Evolutionary conservation across 2,797 vertebrate species (phyloP).

Genomic region (Centropyge bicolor): DNA sequence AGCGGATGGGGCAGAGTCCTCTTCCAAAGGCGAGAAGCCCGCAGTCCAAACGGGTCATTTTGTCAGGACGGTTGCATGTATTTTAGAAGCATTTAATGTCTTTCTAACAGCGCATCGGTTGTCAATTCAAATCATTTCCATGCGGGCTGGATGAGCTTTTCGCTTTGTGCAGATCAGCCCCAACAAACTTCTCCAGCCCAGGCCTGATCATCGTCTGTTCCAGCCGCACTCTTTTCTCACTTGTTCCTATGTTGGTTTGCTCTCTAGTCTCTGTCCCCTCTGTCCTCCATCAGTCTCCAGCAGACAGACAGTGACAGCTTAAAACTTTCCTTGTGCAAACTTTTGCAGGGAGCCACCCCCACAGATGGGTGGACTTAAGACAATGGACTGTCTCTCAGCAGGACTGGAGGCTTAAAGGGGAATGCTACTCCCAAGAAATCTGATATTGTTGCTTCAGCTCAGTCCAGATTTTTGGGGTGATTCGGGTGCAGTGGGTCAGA

Average conservation of each 20-base stretch:
- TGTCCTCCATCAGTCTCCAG: constrained; percentile 74
- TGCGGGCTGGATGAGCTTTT: constrained; percentile 31
- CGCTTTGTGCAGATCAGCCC: constrained; percentile 35
- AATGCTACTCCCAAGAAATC: constrained; percentile 62
- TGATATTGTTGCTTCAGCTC: constrained; percentile 31
- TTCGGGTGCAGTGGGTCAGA: constrained; percentile 56
- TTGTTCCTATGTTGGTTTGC: constrained; percentile 22
- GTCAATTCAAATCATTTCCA: constrained; percentile 61
- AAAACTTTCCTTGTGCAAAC: constrained; percentile 77
- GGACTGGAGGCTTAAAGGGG: constrained; percentile 75
- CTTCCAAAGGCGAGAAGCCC: constrained; percentile 63
- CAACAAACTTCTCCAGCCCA: constrained; percentile 8
- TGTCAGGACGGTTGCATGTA: constrained; percentile 65
- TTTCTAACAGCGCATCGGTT: constrained; percentile 38
- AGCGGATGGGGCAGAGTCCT: constrained; percentile 60
- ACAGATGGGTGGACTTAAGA: constrained; percentile 82
- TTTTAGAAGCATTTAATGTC: constrained; percentile 53
- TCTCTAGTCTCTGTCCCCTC: constrained; percentile 31
- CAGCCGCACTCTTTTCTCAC: constrained; percentile 31
- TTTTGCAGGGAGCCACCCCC: constrained; percentile 83
- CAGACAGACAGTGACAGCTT: constrained; percentile 73
- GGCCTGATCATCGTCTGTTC: constrained; percentile 51
- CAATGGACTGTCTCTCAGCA: constrained; percentile 68
- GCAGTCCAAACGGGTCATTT: constrained; percentile 74
- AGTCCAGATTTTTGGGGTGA: constrained; percentile 25